These are phyloP conservation scores for Bhutanitis thaidina DNA, from an alignment of 2,888 invertebrate species.

Conservation along the genomic window DNA sequence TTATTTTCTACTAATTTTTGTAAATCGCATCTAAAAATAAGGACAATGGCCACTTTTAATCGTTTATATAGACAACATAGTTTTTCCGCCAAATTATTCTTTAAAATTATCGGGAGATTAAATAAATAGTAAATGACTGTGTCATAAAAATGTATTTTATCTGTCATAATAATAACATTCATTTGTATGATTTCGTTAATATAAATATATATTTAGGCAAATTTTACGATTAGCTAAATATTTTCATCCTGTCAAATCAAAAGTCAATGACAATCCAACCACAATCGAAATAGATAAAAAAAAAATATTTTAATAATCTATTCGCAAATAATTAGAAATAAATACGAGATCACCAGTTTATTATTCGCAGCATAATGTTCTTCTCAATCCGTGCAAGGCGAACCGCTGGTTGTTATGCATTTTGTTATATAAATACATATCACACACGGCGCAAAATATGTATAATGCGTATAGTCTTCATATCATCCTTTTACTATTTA, in stretches of 20 bases:
- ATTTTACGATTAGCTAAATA: neutral
- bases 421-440: constrained; percentile 52
- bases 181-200: neutral
- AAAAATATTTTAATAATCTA: neutral
- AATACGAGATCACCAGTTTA: neutral
- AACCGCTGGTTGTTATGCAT: constrained; percentile 13
- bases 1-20: constrained; percentile 20
- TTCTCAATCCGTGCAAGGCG: neutral
- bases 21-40: constrained; percentile 18
- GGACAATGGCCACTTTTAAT: constrained; percentile 29
- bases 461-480: constrained; percentile 56
- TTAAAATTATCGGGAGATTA: constrained; percentile 52
- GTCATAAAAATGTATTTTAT: no score
- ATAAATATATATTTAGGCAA: neutral
- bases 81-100: constrained; percentile 10
- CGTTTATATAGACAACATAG: constrained; percentile 4
- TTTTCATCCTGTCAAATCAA: constrained; percentile 2
- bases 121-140: constrained; percentile 43
- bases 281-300: no score
- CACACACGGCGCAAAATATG: constrained; percentile 60
- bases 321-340: neutral
- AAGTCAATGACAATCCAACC: neutral
- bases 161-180: constrained; percentile 10
- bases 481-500: constrained; percentile 55
- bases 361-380: neutral